Conservation (phyloP, 2,888 invertebrate genomes). For the Amphipoea oculea region DNA sequence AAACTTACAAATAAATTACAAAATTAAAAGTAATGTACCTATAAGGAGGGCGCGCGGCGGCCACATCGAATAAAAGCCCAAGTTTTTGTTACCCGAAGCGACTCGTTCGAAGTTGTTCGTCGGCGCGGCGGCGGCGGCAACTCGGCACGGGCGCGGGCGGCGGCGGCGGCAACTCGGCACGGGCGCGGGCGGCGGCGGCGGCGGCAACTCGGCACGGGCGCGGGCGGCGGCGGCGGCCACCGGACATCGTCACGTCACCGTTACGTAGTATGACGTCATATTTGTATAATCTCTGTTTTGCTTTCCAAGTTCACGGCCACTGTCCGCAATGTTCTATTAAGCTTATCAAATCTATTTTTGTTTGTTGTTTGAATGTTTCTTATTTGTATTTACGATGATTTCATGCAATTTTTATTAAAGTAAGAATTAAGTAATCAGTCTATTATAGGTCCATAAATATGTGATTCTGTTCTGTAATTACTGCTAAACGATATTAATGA, state of each 20-base stretch:
- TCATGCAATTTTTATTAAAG: background rate
- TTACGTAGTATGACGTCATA: conserved; percentile 16
- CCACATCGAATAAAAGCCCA: background rate
- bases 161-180: background rate
- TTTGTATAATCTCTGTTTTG: conserved; percentile 34
- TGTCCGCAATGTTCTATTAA: background rate
- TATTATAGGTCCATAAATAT: background rate
- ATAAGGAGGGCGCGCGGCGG: background rate
- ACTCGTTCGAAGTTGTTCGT: background rate
- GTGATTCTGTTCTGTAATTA: background rate
- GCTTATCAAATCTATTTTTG: conserved; percentile 40
- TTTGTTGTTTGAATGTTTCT: background rate
- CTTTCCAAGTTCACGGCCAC: conserved; percentile 45
- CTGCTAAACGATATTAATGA: background rate
- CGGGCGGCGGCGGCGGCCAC: background rate
- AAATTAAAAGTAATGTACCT: background rate
- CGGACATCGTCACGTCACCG: background rate
- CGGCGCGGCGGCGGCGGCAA: too few species aligned
- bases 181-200: too few species aligned
- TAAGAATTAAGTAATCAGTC: background rate
- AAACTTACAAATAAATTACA: background rate
- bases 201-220: too few species aligned
- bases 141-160: too few species aligned
- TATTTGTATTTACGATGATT: background rate
- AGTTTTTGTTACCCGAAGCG: conserved; percentile 14